Evolutionary conservation across 2,113 vertebrate species (phyloP).

Genomic region (Psammodynastes pulverulentus): DNA sequence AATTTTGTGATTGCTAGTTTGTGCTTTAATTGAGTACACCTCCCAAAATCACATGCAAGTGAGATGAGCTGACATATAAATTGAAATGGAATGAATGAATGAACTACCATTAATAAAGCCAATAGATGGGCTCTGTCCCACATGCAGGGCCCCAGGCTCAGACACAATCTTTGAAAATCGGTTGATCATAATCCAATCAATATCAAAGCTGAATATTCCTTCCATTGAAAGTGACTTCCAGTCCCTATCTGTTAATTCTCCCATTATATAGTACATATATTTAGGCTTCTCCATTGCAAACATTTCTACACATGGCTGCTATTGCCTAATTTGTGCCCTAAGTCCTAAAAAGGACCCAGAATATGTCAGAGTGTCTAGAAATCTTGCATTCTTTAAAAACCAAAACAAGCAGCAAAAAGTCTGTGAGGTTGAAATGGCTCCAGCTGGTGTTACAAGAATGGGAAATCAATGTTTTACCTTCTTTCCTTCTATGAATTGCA

Average conservation of each 20-base stretch:
- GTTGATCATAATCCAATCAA: background rate
- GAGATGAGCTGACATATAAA: background rate
- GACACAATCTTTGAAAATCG: background rate
- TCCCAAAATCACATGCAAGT: background rate
- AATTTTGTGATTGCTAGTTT: background rate
- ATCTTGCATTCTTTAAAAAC: no score
- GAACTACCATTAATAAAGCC: background rate
- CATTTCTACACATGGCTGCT: background rate
- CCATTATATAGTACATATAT: background rate
- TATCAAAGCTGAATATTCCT: background rate
- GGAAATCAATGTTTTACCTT: background rate
- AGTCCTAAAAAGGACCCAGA: background rate
- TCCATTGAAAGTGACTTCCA: background rate
- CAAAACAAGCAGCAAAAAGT: background rate
- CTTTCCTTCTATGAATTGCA: background rate
- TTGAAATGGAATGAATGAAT: background rate
- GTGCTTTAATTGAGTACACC: background rate
- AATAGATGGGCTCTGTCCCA: background rate
- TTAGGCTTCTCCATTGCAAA: background rate
- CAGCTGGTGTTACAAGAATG: slow-evolving; percentile 8
- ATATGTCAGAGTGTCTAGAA: background rate
- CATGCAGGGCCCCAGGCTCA: background rate
- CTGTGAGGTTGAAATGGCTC: background rate
- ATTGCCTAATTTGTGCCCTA: background rate
- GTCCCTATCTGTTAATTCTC: background rate